Conservation (phyloP, 1,140 invertebrate genomes). For the Zaprionus lachaisei region DNA sequence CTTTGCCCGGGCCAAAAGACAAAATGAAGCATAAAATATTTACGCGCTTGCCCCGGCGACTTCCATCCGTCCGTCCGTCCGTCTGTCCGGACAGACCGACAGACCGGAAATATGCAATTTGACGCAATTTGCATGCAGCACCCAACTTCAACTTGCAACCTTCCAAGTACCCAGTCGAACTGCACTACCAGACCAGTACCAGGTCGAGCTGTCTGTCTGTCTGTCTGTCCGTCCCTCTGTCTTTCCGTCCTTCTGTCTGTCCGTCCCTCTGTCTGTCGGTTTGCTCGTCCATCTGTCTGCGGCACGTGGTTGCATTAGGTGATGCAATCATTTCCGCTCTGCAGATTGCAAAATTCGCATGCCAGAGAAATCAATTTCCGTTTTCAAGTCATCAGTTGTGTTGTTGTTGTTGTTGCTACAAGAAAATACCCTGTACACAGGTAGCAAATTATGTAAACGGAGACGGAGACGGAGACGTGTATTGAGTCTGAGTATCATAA, state of each 20-base stretch:
- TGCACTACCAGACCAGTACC: conserved; percentile 3
- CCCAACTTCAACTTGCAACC: conserved; percentile 17
- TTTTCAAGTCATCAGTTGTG: conserved; percentile 31
- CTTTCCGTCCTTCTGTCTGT: background rate
- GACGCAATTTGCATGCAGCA: conserved; percentile 78
- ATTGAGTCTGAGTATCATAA: background rate
- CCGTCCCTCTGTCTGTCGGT: background rate
- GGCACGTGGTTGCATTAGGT: conserved; percentile 75
- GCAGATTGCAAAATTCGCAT: conserved; percentile 64
- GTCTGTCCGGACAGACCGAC: conserved; percentile 15
- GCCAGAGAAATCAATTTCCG: conserved; percentile 78
- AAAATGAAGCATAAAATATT: conserved; percentile 83
- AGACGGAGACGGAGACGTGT: background rate
- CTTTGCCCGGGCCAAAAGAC: conserved; percentile 73
- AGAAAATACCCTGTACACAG: conserved; percentile 2
- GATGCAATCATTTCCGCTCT: conserved; percentile 80
- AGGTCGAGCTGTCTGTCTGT: conserved; percentile 3
- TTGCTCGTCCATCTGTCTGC: conserved; percentile 23
- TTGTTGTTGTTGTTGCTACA: background rate
- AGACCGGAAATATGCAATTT: conserved; percentile 81
- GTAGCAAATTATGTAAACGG: background rate
- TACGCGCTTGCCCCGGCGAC: conserved; percentile 55
- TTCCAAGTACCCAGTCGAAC: conserved; percentile 2
- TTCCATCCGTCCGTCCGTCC: background rate
- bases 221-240: background rate